A percentile compares a stretch with the other conserved stretches of the same genome.
phyloP scores from a whole-genome alignment of 2,888 invertebrate genomes.

The Perdita meconis region DNA sequence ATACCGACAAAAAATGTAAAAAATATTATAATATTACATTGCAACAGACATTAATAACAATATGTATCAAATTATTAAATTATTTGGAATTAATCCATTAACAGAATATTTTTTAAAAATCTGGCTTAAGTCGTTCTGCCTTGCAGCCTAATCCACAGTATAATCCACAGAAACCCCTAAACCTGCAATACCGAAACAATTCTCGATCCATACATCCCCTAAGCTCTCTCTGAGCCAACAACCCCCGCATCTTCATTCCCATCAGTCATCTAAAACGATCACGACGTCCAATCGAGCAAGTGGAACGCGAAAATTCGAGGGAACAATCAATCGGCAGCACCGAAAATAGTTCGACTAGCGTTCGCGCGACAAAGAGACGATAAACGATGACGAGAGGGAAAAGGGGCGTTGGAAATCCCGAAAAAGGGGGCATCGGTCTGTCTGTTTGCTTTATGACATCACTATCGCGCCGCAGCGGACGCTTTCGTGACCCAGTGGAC shows the following conservation, averaged over 20 bases:
- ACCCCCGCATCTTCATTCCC: not conserved
- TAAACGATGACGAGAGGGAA: constrained; percentile 15
- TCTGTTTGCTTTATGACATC: constrained; percentile 33
- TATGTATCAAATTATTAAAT: too few species aligned
- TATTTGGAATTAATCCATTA: too few species aligned
- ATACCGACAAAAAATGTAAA: too few species aligned
- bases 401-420: too few species aligned
- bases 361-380: constrained; percentile 15
- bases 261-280: not conserved
- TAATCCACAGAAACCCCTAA: too few species aligned
- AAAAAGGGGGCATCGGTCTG: constrained; percentile 18
- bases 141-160: too few species aligned
- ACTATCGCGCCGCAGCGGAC: not conserved
- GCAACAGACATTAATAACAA: too few species aligned
- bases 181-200: not conserved
- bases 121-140: too few species aligned
- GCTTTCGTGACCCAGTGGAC: constrained; percentile 36
- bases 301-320: constrained; percentile 1
- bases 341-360: constrained; percentile 14
- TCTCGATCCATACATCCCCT: not conserved
- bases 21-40: too few species aligned
- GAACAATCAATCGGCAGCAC: constrained; percentile 6
- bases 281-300: constrained; percentile 13
- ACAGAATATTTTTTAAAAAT: too few species aligned
- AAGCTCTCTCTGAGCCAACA: not conserved